Evolutionary conservation across 1,140 invertebrate species (phyloP), one percentile per base, ranked within the genome.

Genomic region (Rhagoletis pomonella): DNA sequence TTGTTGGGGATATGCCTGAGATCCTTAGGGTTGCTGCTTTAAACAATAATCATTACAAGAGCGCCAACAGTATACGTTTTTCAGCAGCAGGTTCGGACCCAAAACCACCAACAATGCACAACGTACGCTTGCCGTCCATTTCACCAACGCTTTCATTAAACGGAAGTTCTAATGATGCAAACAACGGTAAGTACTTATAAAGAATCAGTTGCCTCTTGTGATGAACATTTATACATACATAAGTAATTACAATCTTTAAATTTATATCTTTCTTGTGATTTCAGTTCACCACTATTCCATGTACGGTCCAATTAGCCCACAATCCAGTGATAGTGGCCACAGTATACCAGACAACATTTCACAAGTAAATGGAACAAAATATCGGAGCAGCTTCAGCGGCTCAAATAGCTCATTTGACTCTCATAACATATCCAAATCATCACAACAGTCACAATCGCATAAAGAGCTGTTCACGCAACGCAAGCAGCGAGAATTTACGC

Each of bases 401-500:
- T 73, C 64, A 7, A 85, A 86, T 19, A 64, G 86, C 47, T 58
- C 42, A 19, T 73, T 67, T 9, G 86, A 87, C 10, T 58, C 44
- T 3, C 65, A 67, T n/a, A 47, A 47, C 67, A 86, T 88, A 85
- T 86, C 85, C 5, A 87, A 87, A 47, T 67, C 86, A 44, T 65
- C 67, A 69, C 87, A 86, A 47, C 90, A 91, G 58, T 60, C 86
- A 7, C 86, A 88, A 87, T 90, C 90, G 39, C 92, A 92, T 10
- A 93, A 93, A 85, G 92, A 93, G 84, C 89, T 93, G 64, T 93
- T 93, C 88, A 92, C 92, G n/a, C 97, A 98, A 90, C 95, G 98
- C 86, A 99, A 99, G 91, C 98, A 99, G 91, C 95, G 98, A 1
- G 98, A 99, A 91, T 99, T 99, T 93, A 99, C 99, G 85, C 98